A percentile compares a stretch with the other conserved stretches of the same genome.
phyloP scores from a whole-genome alignment of 2,113 vertebrate species.

The Pavo muticus region DNA sequence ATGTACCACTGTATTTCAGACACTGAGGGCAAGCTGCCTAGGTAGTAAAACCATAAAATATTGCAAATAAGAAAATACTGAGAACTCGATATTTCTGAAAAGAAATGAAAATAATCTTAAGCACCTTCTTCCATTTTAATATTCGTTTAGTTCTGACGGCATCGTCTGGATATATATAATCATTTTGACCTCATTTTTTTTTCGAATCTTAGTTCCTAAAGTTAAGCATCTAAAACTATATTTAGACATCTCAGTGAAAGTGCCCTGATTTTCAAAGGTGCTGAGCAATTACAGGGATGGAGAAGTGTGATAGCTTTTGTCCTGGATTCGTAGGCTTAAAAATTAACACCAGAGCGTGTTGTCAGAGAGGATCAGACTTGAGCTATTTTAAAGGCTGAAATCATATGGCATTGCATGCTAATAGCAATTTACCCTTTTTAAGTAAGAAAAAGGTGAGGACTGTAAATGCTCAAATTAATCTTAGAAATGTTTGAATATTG shows the following conservation, averaged over 20 bases:
- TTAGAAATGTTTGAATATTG: neutral
- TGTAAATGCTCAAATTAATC: neutral
- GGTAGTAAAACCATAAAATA: neutral
- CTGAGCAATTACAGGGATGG: constrained; percentile 4
- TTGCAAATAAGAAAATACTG: neutral
- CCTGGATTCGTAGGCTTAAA: constrained; percentile 5
- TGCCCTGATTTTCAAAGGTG: constrained; percentile 33
- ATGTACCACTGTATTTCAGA: neutral
- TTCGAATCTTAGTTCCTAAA: neutral
- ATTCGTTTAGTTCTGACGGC: neutral
- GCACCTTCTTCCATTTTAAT: neutral
- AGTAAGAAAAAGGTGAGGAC: neutral
- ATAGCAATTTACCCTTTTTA: neutral
- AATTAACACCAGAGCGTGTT: neutral
- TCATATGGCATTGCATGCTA: neutral
- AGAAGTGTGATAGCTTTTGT: neutral
- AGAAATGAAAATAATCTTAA: neutral
- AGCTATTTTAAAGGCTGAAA: constrained; percentile 22
- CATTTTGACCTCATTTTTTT: neutral
- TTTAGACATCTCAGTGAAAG: constrained; percentile 20
- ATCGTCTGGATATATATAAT: neutral
- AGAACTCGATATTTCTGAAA: neutral
- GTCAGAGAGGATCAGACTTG: neutral
- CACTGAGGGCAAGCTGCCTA: neutral
- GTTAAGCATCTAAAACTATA: constrained; percentile 19